Evolutionary conservation across 2,888 invertebrate species (phyloP).

Genomic region (Melikaiella ostensackeni): DNA sequence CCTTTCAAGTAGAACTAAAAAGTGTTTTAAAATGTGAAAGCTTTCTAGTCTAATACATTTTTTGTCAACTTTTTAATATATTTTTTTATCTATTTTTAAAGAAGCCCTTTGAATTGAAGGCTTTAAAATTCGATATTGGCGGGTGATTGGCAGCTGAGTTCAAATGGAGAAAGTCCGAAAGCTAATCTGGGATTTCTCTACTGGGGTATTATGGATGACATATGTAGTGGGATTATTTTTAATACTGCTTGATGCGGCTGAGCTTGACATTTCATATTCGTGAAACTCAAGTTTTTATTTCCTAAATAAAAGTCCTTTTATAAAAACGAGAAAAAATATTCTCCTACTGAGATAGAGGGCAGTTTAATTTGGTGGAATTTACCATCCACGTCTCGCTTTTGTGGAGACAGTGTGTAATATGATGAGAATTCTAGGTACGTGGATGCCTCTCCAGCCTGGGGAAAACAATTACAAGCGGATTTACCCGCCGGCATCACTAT

Average conservation of each 20-base stretch:
- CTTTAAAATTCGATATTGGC: conserved; percentile 17
- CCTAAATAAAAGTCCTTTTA: neutral
- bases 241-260: conserved; percentile 3
- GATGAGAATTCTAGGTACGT: conserved; percentile 78
- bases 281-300: neutral
- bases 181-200: conserved; percentile 28
- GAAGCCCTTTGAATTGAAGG: neutral
- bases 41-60: too few relatives aligned
- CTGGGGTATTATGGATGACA: conserved; percentile 15
- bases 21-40: too few relatives aligned
- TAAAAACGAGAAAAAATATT: neutral
- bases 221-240: conserved; percentile 24
- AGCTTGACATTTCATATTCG: neutral
- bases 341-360: neutral
- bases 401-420: conserved; percentile 9
- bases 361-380: conserved; percentile 24
- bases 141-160: conserved; percentile 30
- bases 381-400: conserved; percentile 10
- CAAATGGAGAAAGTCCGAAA: conserved; percentile 19
- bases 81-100: neutral
- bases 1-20: too few relatives aligned
- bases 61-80: too few relatives aligned
- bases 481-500: conserved; percentile 81
- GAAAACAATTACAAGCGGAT: conserved; percentile 80
- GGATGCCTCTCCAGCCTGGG: conserved; percentile 82